Evolutionary conservation across 2,113 vertebrate genomes (phyloP).

Genomic region (Oryzias woworae): DNA sequence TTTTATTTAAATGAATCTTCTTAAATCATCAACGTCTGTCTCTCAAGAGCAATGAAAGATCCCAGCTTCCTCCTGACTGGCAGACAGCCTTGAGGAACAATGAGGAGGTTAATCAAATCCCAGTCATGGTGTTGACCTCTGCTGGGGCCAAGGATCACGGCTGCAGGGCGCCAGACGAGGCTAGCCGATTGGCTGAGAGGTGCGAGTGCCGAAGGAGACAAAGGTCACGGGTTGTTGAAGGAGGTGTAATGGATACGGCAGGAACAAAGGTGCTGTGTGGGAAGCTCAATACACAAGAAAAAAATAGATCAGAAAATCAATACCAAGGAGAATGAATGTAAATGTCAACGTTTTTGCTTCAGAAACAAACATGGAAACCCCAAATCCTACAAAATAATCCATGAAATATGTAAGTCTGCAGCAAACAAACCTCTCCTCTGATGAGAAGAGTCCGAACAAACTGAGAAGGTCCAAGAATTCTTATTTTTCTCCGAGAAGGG

Average conservation of each 20-base stretch:
- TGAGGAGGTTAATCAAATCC: slow-evolving; percentile 72
- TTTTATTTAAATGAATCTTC: background rate
- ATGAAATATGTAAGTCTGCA: too few species aligned
- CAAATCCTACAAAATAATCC: too few species aligned
- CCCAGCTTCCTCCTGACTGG: slow-evolving; percentile 53
- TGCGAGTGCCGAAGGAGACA: slow-evolving; percentile 47
- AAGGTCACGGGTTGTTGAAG: slow-evolving; percentile 45
- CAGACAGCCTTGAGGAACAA: slow-evolving; percentile 56
- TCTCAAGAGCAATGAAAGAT: slow-evolving; percentile 55
- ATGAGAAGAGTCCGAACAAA: too few species aligned
- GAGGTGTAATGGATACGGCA: slow-evolving; percentile 52
- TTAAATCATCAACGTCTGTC: slow-evolving; percentile 33
- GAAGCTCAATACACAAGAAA: slow-evolving; percentile 17
- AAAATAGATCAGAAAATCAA: background rate
- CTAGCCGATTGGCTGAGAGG: slow-evolving; percentile 50
- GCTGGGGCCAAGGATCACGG: slow-evolving; percentile 61
- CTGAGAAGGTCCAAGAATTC: too few species aligned
- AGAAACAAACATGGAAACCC: too few species aligned
- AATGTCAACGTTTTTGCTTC: too few species aligned
- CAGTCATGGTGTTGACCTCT: slow-evolving; percentile 69
- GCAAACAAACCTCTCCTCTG: too few species aligned
- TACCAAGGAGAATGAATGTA: too few species aligned
- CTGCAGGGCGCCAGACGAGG: slow-evolving; percentile 51
- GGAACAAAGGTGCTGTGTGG: slow-evolving; percentile 37
- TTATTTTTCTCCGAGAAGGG: too few species aligned